Evolutionary conservation across 1,140 invertebrate genomes (phyloP).

Genomic region (Bombus difficillimus): DNA sequence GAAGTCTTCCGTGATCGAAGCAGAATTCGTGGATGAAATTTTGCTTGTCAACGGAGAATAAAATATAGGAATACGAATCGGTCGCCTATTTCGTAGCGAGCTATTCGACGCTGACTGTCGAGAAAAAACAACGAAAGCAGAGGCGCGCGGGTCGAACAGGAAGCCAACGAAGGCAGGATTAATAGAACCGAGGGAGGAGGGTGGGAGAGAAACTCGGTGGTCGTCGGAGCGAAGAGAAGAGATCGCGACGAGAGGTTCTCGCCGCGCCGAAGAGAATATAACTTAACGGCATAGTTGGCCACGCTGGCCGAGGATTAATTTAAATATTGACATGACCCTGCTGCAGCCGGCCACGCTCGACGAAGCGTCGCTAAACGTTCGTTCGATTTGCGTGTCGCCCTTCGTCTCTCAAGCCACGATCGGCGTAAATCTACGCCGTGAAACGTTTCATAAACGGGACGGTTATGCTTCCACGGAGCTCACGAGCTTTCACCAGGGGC

Average conservation of each 20-base stretch:
- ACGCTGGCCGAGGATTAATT: slow-evolving; percentile 61
- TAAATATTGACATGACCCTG: slow-evolving; percentile 69
- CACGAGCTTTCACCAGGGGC: not conserved
- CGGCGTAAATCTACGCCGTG: slow-evolving; percentile 60
- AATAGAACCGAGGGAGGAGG: not conserved
- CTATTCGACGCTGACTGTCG: not conserved
- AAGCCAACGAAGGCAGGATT: slow-evolving; percentile 5
- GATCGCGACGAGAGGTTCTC: slow-evolving; percentile 4
- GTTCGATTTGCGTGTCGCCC: slow-evolving; percentile 66
- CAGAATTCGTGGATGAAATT: not conserved
- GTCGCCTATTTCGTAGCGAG: not conserved
- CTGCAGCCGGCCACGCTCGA: slow-evolving; percentile 63
- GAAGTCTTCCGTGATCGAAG: not conserved
- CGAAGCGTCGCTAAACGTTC: slow-evolving; percentile 65
- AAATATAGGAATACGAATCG: not conserved
- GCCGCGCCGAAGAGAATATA: slow-evolving; percentile 41
- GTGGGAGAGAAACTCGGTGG: not conserved
- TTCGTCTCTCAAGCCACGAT: slow-evolving; percentile 56
- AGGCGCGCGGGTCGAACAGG: not conserved
- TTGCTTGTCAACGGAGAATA: not conserved
- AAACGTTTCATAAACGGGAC: slow-evolving; percentile 46
- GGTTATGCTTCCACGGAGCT: slow-evolving; percentile 12
- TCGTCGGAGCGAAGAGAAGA: not conserved
- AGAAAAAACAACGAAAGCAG: not conserved
- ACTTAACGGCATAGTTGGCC: slow-evolving; percentile 31